A percentile compares a stretch with the other conserved stretches of the same genome.
Conservation (phyloP, 1,140 invertebrate genomes). For the Nautilus pompilius region DNA sequence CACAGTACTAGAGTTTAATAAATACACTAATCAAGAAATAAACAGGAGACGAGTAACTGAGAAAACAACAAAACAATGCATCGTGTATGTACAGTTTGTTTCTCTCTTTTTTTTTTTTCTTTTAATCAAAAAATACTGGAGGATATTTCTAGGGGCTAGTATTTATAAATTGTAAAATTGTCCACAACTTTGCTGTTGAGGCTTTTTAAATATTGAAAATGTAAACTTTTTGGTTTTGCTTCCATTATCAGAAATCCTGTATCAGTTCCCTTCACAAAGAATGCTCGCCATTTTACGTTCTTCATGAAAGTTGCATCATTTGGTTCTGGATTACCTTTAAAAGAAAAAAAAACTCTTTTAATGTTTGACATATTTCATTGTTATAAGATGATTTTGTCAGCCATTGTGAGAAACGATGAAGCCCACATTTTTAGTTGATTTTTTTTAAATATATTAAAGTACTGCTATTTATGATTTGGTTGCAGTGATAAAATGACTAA, state of each 20-base stretch:
- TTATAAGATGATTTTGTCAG: background rate
- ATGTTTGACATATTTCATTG: background rate
- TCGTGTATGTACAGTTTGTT: too few relatives aligned
- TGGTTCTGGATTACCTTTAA: constrained; percentile 17
- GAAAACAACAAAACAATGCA: too few relatives aligned
- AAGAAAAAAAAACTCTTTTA: background rate
- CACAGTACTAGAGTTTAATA: too few relatives aligned
- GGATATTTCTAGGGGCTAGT: too few relatives aligned
- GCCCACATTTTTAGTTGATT: background rate
- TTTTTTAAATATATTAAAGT: background rate
- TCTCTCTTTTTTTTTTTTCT: too few relatives aligned
- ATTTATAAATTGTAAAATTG: constrained; percentile 17
- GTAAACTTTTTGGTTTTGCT: constrained; percentile 2
- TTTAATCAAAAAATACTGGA: too few relatives aligned
- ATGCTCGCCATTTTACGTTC: constrained; percentile 15
- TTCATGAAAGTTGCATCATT: constrained; percentile 14
- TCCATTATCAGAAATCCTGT: constrained; percentile 17
- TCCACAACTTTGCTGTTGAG: constrained; percentile 15
- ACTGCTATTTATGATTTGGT: background rate
- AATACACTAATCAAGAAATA: too few relatives aligned
- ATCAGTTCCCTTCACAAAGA: constrained; percentile 2
- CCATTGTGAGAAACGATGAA: background rate
- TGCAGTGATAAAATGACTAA: too few relatives aligned
- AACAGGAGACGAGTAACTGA: too few relatives aligned
- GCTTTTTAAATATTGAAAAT: constrained; percentile 16